Evolutionary conservation across 2,888 invertebrate species (phyloP).

Genomic region (Limnephilus auricula): DNA sequence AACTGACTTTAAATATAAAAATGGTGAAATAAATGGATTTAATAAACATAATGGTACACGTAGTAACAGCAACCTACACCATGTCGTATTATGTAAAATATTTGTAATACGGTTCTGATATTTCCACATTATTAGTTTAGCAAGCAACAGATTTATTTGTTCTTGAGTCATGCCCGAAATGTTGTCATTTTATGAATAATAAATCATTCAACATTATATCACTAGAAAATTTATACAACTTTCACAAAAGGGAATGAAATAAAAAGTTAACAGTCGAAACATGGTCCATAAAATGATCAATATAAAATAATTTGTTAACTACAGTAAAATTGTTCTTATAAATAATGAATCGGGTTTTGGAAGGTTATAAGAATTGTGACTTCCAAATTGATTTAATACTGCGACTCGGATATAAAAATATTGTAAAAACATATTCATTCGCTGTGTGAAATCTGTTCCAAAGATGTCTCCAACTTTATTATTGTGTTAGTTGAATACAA

Average conservation of each 20-base stretch:
- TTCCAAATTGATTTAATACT: slow-evolving; percentile 38
- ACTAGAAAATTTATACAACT: slow-evolving; percentile 13
- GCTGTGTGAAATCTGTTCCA: slow-evolving; percentile 15
- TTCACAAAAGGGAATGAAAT: slow-evolving; percentile 16
- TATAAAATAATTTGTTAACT: slow-evolving; percentile 39
- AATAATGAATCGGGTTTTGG: slow-evolving; percentile 36
- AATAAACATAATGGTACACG: slow-evolving; percentile 54
- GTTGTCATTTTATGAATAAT: not conserved
- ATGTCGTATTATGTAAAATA: slow-evolving; percentile 7
- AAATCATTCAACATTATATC: not conserved
- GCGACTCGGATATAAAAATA: slow-evolving; percentile 41
- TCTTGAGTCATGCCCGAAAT: not conserved
- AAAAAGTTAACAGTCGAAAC: not conserved
- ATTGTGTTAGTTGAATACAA: not conserved
- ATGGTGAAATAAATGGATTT: slow-evolving; percentile 60
- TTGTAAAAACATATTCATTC: slow-evolving; percentile 12
- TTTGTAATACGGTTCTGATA: not conserved
- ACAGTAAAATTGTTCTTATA: slow-evolving; percentile 44
- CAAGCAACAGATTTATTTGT: not conserved
- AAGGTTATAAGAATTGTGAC: slow-evolving; percentile 6
- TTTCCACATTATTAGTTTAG: not conserved
- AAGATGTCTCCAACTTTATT: not conserved
- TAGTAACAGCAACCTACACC: slow-evolving; percentile 49
- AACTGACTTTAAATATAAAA: slow-evolving; percentile 59
- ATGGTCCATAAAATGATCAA: not conserved